phyloP scores from a whole-genome alignment of 2,888 invertebrate genomes.

The Byasa hedistus region DNA sequence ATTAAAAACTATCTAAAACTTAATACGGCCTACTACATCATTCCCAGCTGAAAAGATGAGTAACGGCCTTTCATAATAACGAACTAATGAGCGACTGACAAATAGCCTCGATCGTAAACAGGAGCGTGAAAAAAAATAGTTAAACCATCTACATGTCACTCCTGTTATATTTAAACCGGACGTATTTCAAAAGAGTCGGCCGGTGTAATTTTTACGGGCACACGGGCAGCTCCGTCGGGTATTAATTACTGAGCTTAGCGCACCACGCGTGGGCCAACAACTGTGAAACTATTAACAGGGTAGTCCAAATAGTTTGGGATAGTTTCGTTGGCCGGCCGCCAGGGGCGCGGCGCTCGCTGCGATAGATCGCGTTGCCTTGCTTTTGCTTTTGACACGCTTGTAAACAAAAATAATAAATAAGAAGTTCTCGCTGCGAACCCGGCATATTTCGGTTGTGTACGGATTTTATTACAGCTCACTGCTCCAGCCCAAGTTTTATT shows the following conservation, averaged over 20 bases:
- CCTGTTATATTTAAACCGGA: constrained; percentile 42
- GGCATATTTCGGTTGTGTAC: constrained; percentile 54
- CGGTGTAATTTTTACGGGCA: constrained; percentile 51
- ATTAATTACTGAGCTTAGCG: constrained; percentile 64
- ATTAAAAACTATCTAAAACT: constrained; percentile 17
- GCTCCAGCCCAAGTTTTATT: constrained; percentile 57
- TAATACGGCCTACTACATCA: constrained; percentile 13
- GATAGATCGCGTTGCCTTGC: constrained; percentile 66
- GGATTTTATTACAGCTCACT: constrained; percentile 58
- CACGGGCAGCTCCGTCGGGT: constrained; percentile 45
- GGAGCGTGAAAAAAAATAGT: constrained; percentile 31
- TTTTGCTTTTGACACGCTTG: constrained; percentile 66
- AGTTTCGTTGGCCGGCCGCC: constrained; percentile 70
- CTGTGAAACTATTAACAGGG: constrained; percentile 71
- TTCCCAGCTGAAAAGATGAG: constrained; percentile 14
- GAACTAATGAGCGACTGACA: constrained; percentile 23
- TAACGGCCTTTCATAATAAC: constrained; percentile 19
- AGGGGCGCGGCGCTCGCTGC: constrained; percentile 51
- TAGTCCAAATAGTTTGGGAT: constrained; percentile 66
- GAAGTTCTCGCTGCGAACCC: constrained; percentile 39
- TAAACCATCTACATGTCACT: constrained; percentile 38
- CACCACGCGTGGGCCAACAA: constrained; percentile 53
- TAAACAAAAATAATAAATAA: constrained; percentile 74
- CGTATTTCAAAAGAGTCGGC: constrained; percentile 44
- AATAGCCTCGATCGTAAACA: constrained; percentile 26